Evolutionary conservation across 1,140 invertebrate genomes (phyloP).

Genomic region (Aporrectodea caliginosa): DNA sequence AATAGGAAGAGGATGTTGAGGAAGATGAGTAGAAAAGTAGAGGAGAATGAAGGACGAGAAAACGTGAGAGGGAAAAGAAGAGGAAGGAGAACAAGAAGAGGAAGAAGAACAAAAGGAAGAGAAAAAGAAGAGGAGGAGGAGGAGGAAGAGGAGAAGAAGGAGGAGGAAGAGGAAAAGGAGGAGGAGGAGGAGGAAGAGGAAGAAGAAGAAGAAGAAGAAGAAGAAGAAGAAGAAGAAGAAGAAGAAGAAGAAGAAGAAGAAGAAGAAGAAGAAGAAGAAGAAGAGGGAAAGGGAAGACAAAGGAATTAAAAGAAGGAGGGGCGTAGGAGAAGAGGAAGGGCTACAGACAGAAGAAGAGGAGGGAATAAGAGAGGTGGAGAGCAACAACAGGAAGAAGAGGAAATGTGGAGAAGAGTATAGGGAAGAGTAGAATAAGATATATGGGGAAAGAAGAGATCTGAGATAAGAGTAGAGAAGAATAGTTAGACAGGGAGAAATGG

Average conservation of each 20-base stretch:
- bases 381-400: too few relatives aligned
- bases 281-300: neutral
- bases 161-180: conserved; percentile 10
- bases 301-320: too few relatives aligned
- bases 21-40: conserved; percentile 11
- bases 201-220: conserved; percentile 2
- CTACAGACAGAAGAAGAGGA: too few relatives aligned
- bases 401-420: too few relatives aligned
- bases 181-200: neutral
- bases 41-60: conserved; percentile 14
- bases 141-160: conserved; percentile 14
- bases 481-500: too few relatives aligned
- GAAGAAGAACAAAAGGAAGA: conserved; percentile 22
- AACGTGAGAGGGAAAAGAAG: neutral
- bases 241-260: conserved; percentile 2
- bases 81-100: conserved; percentile 15
- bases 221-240: conserved; percentile 3
- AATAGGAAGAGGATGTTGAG: conserved; percentile 14
- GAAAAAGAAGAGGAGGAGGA: conserved; percentile 19
- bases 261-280: conserved; percentile 2
- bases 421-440: too few relatives aligned
- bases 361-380: too few relatives aligned
- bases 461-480: too few relatives aligned
- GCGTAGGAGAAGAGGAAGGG: too few relatives aligned
- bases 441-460: too few relatives aligned